phyloP scores from a whole-genome alignment of 2,797 vertebrate genomes.

The Molossus alvarezi region DNA sequence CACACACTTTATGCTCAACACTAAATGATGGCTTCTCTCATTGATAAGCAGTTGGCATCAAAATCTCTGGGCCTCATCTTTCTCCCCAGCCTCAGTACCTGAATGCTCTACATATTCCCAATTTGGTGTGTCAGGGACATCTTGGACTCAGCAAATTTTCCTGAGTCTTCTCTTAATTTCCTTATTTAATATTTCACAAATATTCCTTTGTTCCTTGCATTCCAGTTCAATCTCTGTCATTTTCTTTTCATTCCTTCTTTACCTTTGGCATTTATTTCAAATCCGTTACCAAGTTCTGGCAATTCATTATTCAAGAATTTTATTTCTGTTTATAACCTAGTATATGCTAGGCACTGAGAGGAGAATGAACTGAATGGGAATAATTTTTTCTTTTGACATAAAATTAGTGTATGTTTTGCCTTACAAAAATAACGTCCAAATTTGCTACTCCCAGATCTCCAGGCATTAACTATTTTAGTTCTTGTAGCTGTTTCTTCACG shows the following conservation, averaged over 20 bases:
- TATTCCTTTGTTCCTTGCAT: not conserved
- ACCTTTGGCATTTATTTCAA: not conserved
- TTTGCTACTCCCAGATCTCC: not conserved
- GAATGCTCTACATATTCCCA: not conserved
- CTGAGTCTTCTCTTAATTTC: not conserved
- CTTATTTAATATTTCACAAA: constrained; percentile 16
- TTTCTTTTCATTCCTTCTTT: constrained; percentile 47
- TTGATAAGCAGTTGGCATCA: not conserved
- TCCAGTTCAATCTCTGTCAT: constrained; percentile 15
- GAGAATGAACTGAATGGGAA: not conserved
- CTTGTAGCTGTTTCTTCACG: not conserved
- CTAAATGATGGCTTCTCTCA: not conserved
- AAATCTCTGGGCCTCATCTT: not conserved
- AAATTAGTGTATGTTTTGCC: not conserved
- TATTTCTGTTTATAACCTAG: not conserved
- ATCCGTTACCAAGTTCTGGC: not conserved
- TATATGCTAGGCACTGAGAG: not conserved
- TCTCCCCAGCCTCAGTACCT: not conserved
- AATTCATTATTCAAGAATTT: constrained; percentile 3
- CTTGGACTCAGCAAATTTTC: not conserved
- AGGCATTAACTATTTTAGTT: not conserved
- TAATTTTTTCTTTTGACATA: not conserved
- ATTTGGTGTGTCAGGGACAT: not conserved
- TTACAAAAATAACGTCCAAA: not conserved
- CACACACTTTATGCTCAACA: not conserved